Percentiles rank a stretch among this genome's conserved stretches.
These are phyloP conservation scores for Salvelinus alpinus DNA, from an alignment of 2,113 vertebrate species.

Conservation along the genomic window DNA sequence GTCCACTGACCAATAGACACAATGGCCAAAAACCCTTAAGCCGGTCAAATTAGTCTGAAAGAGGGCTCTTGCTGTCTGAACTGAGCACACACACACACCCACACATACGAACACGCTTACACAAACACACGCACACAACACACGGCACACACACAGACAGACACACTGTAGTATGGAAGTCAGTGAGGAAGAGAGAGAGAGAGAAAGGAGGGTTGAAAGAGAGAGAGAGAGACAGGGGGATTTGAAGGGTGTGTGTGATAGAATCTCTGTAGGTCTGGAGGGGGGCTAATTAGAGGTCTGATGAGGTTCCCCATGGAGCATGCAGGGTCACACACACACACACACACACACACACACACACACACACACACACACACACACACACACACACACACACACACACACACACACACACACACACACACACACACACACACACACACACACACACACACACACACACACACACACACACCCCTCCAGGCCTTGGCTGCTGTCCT, in stretches of 20 bases:
- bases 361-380: slow-evolving; percentile 59
- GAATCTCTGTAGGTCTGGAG: slow-evolving; percentile 62
- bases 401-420: slow-evolving; percentile 65
- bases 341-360: too few relatives aligned
- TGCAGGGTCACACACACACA: too few relatives aligned
- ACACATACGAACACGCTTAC: background rate
- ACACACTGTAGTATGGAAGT: background rate
- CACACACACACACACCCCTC: slow-evolving; percentile 18
- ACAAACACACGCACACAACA: slow-evolving; percentile 16
- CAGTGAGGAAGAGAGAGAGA: background rate
- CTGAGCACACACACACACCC: background rate
- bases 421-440: slow-evolving; percentile 67
- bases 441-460: slow-evolving; percentile 38
- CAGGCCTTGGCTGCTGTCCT: slow-evolving; percentile 32
- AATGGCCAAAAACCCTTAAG: slow-evolving; percentile 55
- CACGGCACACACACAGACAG: background rate
- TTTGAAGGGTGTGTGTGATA: slow-evolving; percentile 13
- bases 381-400: slow-evolving; percentile 61
- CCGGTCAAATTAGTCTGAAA: slow-evolving; percentile 61
- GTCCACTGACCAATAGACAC: slow-evolving; percentile 23
- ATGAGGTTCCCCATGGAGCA: slow-evolving; percentile 67
- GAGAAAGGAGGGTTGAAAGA: background rate
- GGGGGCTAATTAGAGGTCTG: slow-evolving; percentile 72
- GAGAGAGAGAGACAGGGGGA: background rate
- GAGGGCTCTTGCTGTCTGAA: slow-evolving; percentile 52